Percentiles rank a stretch among this genome's conserved stretches.
Conservation (phyloP, 2,888 invertebrate species). For the Sphaerophoria taeniata region DNA sequence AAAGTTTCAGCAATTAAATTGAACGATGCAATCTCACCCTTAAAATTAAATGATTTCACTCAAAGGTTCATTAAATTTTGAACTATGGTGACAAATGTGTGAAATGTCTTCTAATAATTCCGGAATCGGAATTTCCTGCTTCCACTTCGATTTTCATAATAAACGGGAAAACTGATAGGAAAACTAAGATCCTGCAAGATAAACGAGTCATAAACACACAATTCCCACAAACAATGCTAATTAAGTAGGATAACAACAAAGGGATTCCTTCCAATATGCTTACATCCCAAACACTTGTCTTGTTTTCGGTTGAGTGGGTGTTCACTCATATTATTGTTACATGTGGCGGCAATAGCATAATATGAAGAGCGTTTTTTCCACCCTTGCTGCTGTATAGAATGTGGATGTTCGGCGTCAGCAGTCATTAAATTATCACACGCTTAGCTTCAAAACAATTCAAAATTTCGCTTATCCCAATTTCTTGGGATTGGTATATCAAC, state of each 20-base stretch:
- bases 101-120: conserved; percentile 23
- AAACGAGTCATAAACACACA: neutral
- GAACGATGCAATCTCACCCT: no score
- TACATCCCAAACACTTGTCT: conserved; percentile 47
- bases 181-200: neutral
- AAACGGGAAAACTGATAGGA: conserved; percentile 23
- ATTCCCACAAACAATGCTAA: conserved; percentile 66
- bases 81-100: conserved; percentile 50
- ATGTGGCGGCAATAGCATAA: conserved; percentile 19
- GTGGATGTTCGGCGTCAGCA: conserved; percentile 78
- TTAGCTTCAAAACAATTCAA: conserved; percentile 82
- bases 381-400: conserved; percentile 9
- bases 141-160: conserved; percentile 27
- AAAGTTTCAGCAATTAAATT: conserved; percentile 1
- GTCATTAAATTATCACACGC: conserved; percentile 82
- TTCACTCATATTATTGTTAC: conserved; percentile 28
- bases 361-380: conserved; percentile 25
- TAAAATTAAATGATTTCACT: no score
- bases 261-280: conserved; percentile 26
- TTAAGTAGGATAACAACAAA: conserved; percentile 60
- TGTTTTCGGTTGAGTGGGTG: conserved; percentile 63
- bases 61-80: conserved; percentile 27
- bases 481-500: conserved; percentile 14
- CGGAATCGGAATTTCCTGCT: conserved; percentile 16
- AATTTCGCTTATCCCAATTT: conserved; percentile 70